Percentiles rank a stretch among this genome's conserved stretches.
phyloP scores from a whole-genome alignment of 2,888 invertebrate species.

The Ochropacha duplaris region DNA sequence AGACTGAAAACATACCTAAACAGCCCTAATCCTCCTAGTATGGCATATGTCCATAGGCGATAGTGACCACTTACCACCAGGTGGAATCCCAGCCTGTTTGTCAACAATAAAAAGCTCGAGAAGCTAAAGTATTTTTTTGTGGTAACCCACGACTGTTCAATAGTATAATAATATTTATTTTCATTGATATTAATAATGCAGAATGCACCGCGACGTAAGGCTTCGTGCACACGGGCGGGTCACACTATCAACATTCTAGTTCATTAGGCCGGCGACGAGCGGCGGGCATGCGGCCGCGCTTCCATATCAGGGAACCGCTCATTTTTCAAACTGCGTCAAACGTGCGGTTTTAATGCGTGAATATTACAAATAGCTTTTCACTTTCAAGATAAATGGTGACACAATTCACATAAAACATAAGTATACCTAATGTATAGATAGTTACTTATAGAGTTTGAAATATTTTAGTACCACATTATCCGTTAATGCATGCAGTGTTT shows the following conservation, averaged over 20 bases:
- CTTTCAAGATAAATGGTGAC: not conserved
- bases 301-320: constrained; percentile 62
- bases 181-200: constrained; percentile 24
- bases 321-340: constrained; percentile 62
- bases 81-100: no score
- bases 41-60: no score
- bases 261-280: constrained; percentile 68
- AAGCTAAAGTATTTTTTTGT: no score
- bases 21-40: no score
- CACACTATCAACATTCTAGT: constrained; percentile 75
- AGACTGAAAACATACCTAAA: no score
- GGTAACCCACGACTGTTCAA: constrained; percentile 7
- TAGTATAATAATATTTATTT: not conserved
- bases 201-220: constrained; percentile 39
- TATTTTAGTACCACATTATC: no score
- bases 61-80: no score
- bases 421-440: no score
- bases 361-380: constrained; percentile 20
- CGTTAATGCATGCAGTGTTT: no score
- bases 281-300: constrained; percentile 49
- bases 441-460: no score
- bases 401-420: no score
- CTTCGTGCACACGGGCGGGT: constrained; percentile 58
- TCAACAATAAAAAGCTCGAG: no score
- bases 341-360: constrained; percentile 20